phyloP scores from a whole-genome alignment of 2,113 vertebrate species.

The Lichenostomus cassidix region DNA sequence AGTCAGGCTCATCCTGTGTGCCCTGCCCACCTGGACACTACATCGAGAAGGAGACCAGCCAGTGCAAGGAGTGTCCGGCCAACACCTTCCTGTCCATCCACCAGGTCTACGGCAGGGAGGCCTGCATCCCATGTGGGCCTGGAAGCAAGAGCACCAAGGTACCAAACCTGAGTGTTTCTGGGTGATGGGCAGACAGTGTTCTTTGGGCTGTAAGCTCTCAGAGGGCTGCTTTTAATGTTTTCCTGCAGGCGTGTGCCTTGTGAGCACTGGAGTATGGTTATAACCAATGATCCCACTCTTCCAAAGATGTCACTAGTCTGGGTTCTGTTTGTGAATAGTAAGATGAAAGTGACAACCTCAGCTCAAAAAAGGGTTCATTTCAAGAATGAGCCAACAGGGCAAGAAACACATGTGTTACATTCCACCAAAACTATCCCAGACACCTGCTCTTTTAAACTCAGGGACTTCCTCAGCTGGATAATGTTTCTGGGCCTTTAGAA shows the following conservation, averaged over 20 bases:
- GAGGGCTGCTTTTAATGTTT: not conserved
- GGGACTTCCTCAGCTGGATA: not conserved
- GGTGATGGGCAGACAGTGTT: not conserved
- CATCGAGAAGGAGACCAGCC: conserved; percentile 85
- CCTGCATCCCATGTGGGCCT: conserved; percentile 89
- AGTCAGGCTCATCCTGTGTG: conserved; percentile 85
- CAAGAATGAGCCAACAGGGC: not conserved
- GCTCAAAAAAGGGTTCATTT: not conserved
- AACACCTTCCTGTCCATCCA: conserved; percentile 88
- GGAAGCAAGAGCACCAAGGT: conserved; percentile 89
- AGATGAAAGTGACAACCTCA: not conserved
- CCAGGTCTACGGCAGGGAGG: conserved; percentile 81
- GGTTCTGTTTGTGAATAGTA: not conserved
- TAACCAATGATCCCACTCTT: not conserved
- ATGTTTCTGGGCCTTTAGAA: not conserved
- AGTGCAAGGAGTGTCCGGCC: conserved; percentile 86
- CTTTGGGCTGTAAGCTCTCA: not conserved
- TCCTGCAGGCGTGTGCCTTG: not conserved
- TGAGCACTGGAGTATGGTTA: not conserved
- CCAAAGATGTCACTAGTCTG: not conserved
- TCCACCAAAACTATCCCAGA: not conserved
- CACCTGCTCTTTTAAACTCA: not conserved
- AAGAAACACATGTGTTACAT: rapidly evolving
- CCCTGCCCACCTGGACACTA: conserved; percentile 92
- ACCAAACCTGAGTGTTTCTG: rapidly evolving